These are phyloP conservation scores for Antheraea yamamai DNA, from an alignment of 2,888 invertebrate genomes.

Conservation along the genomic window DNA sequence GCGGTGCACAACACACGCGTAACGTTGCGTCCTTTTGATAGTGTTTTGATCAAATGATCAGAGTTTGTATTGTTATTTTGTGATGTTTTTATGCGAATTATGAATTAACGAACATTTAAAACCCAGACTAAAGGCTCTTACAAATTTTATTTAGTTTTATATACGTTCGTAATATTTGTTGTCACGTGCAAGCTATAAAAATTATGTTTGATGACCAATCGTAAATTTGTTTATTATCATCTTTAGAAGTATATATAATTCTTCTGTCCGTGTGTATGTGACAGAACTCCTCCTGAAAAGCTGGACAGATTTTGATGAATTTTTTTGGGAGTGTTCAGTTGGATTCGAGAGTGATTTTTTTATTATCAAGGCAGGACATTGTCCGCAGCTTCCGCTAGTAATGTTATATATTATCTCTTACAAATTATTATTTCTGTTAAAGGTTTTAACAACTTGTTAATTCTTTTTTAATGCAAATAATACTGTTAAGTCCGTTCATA, in stretches of 20 bases:
- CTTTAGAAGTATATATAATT: not conserved
- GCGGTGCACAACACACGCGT: slow-evolving; percentile 35
- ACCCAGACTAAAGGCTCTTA: not conserved
- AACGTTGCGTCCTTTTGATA: not conserved
- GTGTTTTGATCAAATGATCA: not conserved
- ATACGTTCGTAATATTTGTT: not conserved
- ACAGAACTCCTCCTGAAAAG: too few relatives aligned
- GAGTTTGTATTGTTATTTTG: not conserved
- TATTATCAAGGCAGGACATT: too few relatives aligned
- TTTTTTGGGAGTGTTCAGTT: too few relatives aligned
- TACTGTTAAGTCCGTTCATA: too few relatives aligned
- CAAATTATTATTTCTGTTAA: too few relatives aligned
- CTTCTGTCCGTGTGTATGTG: not conserved
- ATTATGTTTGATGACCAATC: not conserved
- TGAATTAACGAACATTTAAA: not conserved
- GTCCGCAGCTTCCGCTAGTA: too few relatives aligned
- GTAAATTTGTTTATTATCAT: not conserved
- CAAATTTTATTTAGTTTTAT: not conserved
- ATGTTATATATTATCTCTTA: too few relatives aligned
- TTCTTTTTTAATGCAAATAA: too few relatives aligned
- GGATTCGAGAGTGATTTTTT: too few relatives aligned
- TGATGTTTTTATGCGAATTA: not conserved
- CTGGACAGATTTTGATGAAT: too few relatives aligned
- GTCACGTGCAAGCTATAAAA: not conserved
- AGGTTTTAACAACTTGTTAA: too few relatives aligned